Percentiles rank a stretch among this genome's conserved stretches.
These are phyloP conservation scores for Sebastes trivittatus DNA, from an alignment of 2,797 vertebrate genomes.

Conservation along the genomic window DNA sequence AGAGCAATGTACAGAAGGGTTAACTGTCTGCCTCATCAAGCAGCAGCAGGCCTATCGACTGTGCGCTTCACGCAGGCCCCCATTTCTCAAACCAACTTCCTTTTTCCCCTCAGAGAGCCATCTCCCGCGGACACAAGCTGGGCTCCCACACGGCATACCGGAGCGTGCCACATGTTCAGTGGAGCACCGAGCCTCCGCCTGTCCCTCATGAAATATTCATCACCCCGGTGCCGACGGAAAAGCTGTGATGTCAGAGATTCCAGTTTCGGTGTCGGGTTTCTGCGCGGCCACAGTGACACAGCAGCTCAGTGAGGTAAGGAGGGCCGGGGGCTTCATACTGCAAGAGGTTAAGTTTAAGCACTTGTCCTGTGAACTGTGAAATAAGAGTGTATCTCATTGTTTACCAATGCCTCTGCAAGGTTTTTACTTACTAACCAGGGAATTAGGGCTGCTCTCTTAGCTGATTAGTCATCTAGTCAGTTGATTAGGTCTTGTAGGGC, in stretches of 20 bases:
- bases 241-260: constrained; percentile 80
- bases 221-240: constrained; percentile 59
- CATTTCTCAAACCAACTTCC: constrained; percentile 33
- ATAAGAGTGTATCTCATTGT: constrained; percentile 29
- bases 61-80: constrained; percentile 16
- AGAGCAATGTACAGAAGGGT: constrained; percentile 30
- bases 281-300: constrained; percentile 52
- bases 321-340: constrained; percentile 30
- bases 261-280: constrained; percentile 66
- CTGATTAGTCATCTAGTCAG: constrained; percentile 36
- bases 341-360: constrained; percentile 42
- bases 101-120: constrained; percentile 26
- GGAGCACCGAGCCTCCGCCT: constrained; percentile 59
- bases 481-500: constrained; percentile 4
- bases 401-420: constrained; percentile 7
- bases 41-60: constrained; percentile 6
- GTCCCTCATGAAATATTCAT: constrained; percentile 79
- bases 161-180: constrained; percentile 67
- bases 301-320: constrained; percentile 33
- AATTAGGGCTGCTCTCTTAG: constrained; percentile 15
- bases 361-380: constrained; percentile 38
- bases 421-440: constrained; percentile 37
- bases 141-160: constrained; percentile 38
- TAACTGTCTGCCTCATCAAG: constrained; percentile 37
- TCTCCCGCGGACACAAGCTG: constrained; percentile 34